A percentile compares a stretch with the other conserved stretches of the same genome.
Conservation (phyloP, 2,113 vertebrate species). For the Lathamus discolor region DNA sequence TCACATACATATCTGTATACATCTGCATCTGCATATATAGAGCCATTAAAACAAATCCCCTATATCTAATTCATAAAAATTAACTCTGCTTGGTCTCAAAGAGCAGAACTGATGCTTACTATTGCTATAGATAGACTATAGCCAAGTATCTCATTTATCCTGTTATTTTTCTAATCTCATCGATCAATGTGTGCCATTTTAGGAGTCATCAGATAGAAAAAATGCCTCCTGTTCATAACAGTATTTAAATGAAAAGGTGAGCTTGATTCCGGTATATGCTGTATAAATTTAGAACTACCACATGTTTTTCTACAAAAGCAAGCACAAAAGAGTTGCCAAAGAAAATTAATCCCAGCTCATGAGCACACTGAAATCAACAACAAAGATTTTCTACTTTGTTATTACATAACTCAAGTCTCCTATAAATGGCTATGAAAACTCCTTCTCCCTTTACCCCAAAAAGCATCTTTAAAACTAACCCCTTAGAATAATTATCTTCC, state of each 20-base stretch:
- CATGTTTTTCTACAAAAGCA: conserved; percentile 36
- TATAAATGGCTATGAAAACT: neutral
- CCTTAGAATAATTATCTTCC: conserved; percentile 1
- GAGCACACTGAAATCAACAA: conserved; percentile 1
- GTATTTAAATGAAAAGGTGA: neutral
- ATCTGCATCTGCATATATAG: neutral
- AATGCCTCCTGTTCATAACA: neutral
- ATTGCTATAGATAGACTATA: neutral
- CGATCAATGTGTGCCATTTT: neutral
- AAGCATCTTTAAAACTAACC: neutral
- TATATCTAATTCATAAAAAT: neutral
- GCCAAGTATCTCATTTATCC: neutral
- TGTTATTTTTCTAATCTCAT: neutral
- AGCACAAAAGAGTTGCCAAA: conserved; percentile 15
- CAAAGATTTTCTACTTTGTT: conserved; percentile 1
- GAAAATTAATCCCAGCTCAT: conserved; percentile 18
- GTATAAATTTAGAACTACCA: neutral
- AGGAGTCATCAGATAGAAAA: conserved; percentile 1
- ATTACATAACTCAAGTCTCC: neutral
- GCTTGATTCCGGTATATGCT: neutral
- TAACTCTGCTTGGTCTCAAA: neutral
- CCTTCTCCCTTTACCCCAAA: neutral
- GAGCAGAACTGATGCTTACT: neutral
- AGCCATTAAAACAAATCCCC: conserved; percentile 10
- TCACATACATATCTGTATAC: neutral